Percentiles rank a stretch among this genome's conserved stretches.
Conservation (phyloP, 2,888 invertebrate species). For the Nomada fucata region DNA sequence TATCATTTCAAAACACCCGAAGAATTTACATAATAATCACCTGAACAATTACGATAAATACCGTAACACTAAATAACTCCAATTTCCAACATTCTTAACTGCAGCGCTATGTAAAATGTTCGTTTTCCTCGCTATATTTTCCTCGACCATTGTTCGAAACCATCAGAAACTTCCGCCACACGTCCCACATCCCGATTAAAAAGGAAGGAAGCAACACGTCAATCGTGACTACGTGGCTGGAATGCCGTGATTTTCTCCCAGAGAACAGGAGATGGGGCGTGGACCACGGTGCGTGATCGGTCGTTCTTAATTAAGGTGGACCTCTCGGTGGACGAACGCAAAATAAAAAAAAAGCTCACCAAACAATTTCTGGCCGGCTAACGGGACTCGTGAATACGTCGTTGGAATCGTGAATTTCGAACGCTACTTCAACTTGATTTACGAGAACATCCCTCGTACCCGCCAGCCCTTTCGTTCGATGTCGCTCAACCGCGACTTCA, state of each 20-base stretch:
- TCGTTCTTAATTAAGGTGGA: conserved; percentile 66
- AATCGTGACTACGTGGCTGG: background rate
- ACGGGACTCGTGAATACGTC: conserved; percentile 67
- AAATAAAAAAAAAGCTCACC: conserved; percentile 49
- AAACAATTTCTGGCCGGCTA: conserved; percentile 61
- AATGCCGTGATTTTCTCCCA: conserved; percentile 14
- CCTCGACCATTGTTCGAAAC: too few species aligned
- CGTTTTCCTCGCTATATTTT: too few species aligned
- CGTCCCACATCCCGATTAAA: background rate
- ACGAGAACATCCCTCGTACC: conserved; percentile 37
- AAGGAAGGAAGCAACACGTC: background rate
- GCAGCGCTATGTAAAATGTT: too few species aligned
- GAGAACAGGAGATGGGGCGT: conserved; percentile 35
- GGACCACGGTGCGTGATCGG: conserved; percentile 35
- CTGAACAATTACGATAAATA: too few species aligned
- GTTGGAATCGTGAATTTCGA: conserved; percentile 63
- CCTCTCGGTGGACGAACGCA: conserved; percentile 27
- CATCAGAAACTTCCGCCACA: too few species aligned
- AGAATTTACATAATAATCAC: too few species aligned
- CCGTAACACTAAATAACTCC: too few species aligned
- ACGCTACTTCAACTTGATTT: conserved; percentile 60
- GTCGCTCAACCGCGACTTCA: background rate
- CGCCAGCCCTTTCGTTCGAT: background rate
- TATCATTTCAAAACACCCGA: too few species aligned
- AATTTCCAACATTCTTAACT: too few species aligned